Conservation (phyloP, 2,797 vertebrate genomes). For the Pseudomugil gertrudae region DNA sequence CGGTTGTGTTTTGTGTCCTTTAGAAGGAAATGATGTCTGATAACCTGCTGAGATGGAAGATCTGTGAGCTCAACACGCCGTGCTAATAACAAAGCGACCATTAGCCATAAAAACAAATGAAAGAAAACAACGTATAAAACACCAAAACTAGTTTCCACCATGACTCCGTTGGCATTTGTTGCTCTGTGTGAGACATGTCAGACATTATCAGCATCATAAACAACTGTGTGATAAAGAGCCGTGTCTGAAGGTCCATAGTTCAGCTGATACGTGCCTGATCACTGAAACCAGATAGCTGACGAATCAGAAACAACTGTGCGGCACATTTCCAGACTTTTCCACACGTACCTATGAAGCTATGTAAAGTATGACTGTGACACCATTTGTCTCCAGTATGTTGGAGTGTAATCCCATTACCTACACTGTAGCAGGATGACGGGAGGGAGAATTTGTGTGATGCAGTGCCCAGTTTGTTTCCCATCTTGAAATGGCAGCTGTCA, state of each 20-base stretch:
- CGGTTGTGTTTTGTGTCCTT: neutral
- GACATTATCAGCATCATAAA: too few relatives aligned
- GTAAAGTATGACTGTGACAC: slow-evolving; percentile 4
- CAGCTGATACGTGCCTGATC: neutral
- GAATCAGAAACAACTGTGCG: neutral
- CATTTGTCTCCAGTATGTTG: slow-evolving; percentile 29
- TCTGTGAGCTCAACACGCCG: neutral
- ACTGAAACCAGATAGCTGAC: neutral
- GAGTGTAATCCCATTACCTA: slow-evolving; percentile 44
- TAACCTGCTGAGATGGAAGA: neutral
- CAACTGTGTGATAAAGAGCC: neutral
- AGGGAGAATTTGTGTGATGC: slow-evolving; percentile 49
- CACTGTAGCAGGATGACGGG: slow-evolving; percentile 24
- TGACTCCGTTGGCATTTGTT: too few relatives aligned
- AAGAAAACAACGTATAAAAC: neutral
- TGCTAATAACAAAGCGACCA: neutral
- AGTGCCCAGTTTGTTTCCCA: slow-evolving; percentile 51
- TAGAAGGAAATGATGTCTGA: too few relatives aligned
- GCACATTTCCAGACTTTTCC: neutral
- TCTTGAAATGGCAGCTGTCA: slow-evolving; percentile 62
- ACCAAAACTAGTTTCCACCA: neutral
- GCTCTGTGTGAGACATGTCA: too few relatives aligned
- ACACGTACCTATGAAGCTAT: slow-evolving; percentile 4
- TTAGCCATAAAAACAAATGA: too few relatives aligned
- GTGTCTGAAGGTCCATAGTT: neutral